phyloP scores from a whole-genome alignment of 1,140 invertebrate species.

The Procambarus clarkii region DNA sequence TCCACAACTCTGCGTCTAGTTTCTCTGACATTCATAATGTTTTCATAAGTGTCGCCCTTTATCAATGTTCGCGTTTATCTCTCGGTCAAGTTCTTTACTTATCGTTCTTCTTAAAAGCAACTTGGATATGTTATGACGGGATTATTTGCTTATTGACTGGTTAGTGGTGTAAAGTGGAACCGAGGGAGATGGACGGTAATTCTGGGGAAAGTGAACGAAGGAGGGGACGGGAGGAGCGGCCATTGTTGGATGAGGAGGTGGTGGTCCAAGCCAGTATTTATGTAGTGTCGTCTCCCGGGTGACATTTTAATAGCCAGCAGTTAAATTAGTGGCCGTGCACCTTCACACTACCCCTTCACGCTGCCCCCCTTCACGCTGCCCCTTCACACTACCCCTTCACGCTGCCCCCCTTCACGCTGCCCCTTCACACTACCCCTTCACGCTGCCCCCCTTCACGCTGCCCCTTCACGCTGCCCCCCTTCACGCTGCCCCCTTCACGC shows the following conservation, averaged over 20 bases:
- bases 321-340: slow-evolving; percentile 62
- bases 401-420: not conserved
- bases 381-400: slow-evolving; percentile 16
- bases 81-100: too few species aligned
- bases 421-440: too few species aligned
- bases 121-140: too few species aligned
- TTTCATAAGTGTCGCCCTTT: not conserved
- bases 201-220: not conserved
- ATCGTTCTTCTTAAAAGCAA: too few species aligned
- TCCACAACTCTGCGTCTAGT: slow-evolving; percentile 7
- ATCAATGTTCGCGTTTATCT: not conserved
- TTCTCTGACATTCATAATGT: not conserved
- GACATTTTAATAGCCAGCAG: slow-evolving; percentile 67
- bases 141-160: too few species aligned
- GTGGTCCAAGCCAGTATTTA: slow-evolving; percentile 13
- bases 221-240: not conserved
- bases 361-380: not conserved
- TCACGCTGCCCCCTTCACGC: too few species aligned
- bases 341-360: slow-evolving; percentile 12
- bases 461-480: too few species aligned
- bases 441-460: too few species aligned
- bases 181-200: too few species aligned
- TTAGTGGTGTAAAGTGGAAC: too few species aligned
- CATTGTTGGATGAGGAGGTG: slow-evolving; percentile 29
- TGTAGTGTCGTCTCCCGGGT: slow-evolving; percentile 54